A percentile compares a stretch with the other conserved stretches of the same genome.
phyloP scores from a whole-genome alignment of 1,140 invertebrate genomes.

The Formica selysi region DNA sequence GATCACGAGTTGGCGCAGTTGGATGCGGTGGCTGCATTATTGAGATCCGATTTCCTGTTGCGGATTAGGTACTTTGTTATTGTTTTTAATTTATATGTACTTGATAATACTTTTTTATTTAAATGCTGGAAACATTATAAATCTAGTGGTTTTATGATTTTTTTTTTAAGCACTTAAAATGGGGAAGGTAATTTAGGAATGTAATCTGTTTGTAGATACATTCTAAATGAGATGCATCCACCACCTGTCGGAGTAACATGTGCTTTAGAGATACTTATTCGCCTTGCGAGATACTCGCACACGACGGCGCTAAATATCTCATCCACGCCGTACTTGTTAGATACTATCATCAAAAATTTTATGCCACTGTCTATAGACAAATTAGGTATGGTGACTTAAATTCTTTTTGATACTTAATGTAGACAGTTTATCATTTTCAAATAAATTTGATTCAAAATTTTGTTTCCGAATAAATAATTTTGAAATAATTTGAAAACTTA shows the following conservation, averaged over 20 bases:
- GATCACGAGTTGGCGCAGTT: conserved; percentile 94
- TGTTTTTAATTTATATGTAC: conserved; percentile 55
- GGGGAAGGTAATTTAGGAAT: conserved; percentile 39
- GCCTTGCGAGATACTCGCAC: conserved; percentile 89
- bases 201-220: conserved; percentile 87
- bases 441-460: conserved; percentile 32
- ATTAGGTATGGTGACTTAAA: conserved; percentile 68
- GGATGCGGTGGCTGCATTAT: conserved; percentile 90
- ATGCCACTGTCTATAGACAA: conserved; percentile 85
- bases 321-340: conserved; percentile 87
- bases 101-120: background rate
- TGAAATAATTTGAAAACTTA: background rate
- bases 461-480: conserved; percentile 7
- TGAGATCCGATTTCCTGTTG: conserved; percentile 92
- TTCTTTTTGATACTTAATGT: background rate
- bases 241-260: conserved; percentile 89
- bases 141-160: background rate
- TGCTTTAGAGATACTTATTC: conserved; percentile 90
- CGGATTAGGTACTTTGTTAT: conserved; percentile 87
- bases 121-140: conserved; percentile 4
- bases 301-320: conserved; percentile 88
- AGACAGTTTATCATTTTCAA: conserved; percentile 37
- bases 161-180: conserved; percentile 7
- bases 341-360: conserved; percentile 88
- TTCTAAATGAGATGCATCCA: conserved; percentile 89